Evolutionary conservation across 2,888 invertebrate species (phyloP).

Genomic region (Tenodera sinensis): DNA sequence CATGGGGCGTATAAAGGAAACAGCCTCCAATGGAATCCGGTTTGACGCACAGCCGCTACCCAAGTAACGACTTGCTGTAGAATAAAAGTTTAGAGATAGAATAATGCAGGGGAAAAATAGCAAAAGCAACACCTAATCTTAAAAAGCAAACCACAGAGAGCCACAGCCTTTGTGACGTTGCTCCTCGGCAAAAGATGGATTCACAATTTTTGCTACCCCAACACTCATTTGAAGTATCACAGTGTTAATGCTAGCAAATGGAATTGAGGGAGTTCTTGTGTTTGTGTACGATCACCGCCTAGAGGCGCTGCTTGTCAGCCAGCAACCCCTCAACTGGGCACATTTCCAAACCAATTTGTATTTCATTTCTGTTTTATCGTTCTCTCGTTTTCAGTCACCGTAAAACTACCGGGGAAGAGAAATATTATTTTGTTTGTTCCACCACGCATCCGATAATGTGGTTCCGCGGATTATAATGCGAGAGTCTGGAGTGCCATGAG

Average conservation of each 20-base stretch:
- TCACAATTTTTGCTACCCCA: neutral
- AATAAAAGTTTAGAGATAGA: neutral
- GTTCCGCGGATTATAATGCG: neutral
- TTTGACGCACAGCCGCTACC: neutral
- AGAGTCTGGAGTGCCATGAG: neutral
- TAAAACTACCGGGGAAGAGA: neutral
- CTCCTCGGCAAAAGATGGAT: neutral
- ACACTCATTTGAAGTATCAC: neutral
- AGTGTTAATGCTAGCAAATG: neutral
- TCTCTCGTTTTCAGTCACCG: neutral
- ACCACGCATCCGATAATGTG: neutral
- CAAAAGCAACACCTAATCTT: neutral
- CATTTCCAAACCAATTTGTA: neutral
- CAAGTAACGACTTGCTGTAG: neutral
- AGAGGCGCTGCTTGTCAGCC: neutral
- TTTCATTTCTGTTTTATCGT: neutral
- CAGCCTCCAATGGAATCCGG: neutral
- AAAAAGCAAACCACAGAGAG: neutral
- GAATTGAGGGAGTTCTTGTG: neutral
- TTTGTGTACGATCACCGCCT: neutral
- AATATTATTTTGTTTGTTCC: neutral
- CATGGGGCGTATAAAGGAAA: too few relatives aligned
- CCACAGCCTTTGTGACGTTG: neutral
- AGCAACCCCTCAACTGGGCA: neutral
- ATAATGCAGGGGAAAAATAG: neutral